Evolutionary conservation across 2,113 vertebrate species (phyloP), one percentile per base, ranked within the genome.

Genomic region (Mustela nigripes): DNA sequence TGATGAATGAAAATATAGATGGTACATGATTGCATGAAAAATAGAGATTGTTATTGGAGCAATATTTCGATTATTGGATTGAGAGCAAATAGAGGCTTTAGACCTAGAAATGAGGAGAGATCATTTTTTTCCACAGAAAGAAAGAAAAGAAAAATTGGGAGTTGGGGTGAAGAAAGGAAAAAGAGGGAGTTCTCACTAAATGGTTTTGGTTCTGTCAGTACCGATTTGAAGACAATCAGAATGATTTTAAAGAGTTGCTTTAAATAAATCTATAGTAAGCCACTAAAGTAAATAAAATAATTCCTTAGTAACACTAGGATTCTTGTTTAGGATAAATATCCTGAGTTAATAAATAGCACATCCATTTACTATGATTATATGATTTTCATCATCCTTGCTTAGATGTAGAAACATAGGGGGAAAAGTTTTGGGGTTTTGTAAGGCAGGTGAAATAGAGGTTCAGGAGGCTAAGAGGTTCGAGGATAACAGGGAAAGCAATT

Each of bases 1-100:
- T 90, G 21, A 63, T 50, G 69, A 76, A 28, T 76, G n/a, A 94
- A 92, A 96, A 78, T 81, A 65, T 36, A 90, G 73, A 69, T 92
- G 45, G 8, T 69, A 21, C 76, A 9, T 56, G 50, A 28, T 15
- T 78, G 0, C 8, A 42, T 62, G 60, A 89, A 92, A 39, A 89
- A 81, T 73, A 56, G 24, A 48, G 22, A 67, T 83, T 89, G 12
- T 36, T 71, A 63, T n/a, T 85, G 9, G 31, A 60, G 11, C 28
- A 83, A 14, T 39, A n/a, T 19, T 94, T 28, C 67, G 5, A 48
- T 58, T 50, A n/a, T 71, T 84, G 10, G 15, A 28, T 53, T 94
- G 8, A 81, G 10, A 56, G 19, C 22, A 89, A 12, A 82, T 36
- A 79, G 18, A 86, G 5, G 2, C 7, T 14, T 76, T 76, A 67